Evolutionary conservation across 2,797 vertebrate genomes (phyloP), one percentile per base, ranked within the genome.

Genomic region (Galaxias olidus): DNA sequence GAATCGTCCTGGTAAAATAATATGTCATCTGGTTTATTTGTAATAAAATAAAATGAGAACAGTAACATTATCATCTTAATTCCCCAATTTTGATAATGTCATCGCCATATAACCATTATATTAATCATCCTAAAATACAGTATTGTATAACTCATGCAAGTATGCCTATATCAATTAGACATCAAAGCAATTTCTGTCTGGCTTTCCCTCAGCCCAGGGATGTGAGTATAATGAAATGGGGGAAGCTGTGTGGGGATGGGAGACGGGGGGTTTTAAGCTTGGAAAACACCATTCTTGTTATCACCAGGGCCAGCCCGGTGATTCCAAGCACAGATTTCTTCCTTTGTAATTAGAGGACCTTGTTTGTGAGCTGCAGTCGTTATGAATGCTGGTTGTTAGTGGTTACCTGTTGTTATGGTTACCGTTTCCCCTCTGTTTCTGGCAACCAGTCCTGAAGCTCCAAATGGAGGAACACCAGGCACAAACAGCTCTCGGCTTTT

Each of bases 341-440:
- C 66, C 84, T 77, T 83, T 86, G 84, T 86, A 89, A 90, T 90
- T 87, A 91, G 75, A 77, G 67, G 65, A 77, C 74, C 82, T 83
- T 63, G 83, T 87, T 77, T 78, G 78, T 72, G 76, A 87, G 83
- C 82, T 65, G 83, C 77, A 19, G 79, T 83, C 44, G 60, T 83
- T 74, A 77, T 70, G 81, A 83, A 75, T 74, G 83, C 80, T 73
- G 69, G 89, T 91, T 90, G 90, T 91, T 89, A 90, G 66, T 84
- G 86, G 88, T 89, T 91, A 91, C 91, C 86, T 88, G 91, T 92
- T 86, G 91, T 88, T 86, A 91, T 90, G 90, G 91, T 91, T 88
- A 92, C 90, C 40, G 72, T 77, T 73, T 87, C 86, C 80, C 74
- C 71, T 78, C 46, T 62, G 69, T 75, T 69, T 73, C 81, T 72